Evolutionary conservation across 1,140 invertebrate genomes (phyloP), one percentile per base, ranked within the genome.

Genomic region (Meloidogyne exigua): DNA sequence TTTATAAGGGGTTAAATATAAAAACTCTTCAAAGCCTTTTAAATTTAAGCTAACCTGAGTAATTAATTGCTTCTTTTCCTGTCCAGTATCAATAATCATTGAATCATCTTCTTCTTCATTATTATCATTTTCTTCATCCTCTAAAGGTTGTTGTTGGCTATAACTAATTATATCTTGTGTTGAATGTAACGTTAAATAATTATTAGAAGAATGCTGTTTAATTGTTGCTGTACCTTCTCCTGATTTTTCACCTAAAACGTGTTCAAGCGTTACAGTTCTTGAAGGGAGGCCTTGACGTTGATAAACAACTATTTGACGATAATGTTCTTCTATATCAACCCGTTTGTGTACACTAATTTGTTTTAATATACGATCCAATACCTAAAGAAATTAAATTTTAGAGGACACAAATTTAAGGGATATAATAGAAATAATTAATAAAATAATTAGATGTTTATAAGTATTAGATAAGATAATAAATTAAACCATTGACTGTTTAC

Each of bases 311-410:
- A 83, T 65, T 67, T 81, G 81, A 1, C 80, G 80, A 42, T 75
- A 81, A 63, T 81, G 81, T 70, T 81, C 80, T 26, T 81, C 80
- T 39, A 81, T 32, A 63, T 81, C 80, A 18, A 81, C 78, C 3
- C 80, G 57, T 76, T 72, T 72, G 28, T 57, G 36, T 23, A 79
- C 77, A 25, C n/a, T 72, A 9, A 80, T 68, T 76, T 80, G 70
- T 49, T 71, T 68, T 21, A 32, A 12, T 28, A 80, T 80, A 21
- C 78, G 42, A 32, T 80, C 78, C 26, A 42, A 81, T n/a, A 79
- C 32, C 44, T 28, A 15, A 44, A 15, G 5, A 15, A 44, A 44
- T 39, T 32, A 42, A 42, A 42, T 42, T n/a, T n/a, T n/a, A n/a
- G n/a, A n/a, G n/a, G n/a, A n/a, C n/a, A n/a, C n/a, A n/a, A n/a